Evolutionary conservation across 2,113 vertebrate species (phyloP).

Genomic region (Hoplias malabaricus): DNA sequence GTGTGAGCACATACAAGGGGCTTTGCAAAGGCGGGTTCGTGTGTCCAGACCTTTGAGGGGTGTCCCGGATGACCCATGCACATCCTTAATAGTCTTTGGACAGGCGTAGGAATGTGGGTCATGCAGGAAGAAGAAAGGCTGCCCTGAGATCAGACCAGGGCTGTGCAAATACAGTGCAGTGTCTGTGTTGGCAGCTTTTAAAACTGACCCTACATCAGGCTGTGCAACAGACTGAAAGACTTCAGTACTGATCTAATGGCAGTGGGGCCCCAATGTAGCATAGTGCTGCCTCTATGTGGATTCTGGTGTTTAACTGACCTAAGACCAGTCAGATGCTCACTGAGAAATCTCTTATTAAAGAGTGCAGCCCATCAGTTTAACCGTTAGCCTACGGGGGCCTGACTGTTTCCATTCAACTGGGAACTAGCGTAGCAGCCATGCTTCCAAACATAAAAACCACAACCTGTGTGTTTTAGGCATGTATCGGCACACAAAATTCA

Average conservation of each 20-base stretch:
- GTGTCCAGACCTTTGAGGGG: slow-evolving; percentile 19
- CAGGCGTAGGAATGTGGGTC: slow-evolving; percentile 33
- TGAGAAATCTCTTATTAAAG: neutral
- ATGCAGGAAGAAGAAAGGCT: slow-evolving; percentile 29
- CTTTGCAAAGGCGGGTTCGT: neutral
- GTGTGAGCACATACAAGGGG: neutral
- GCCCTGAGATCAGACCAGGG: slow-evolving; percentile 27
- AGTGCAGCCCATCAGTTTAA: slow-evolving; percentile 4
- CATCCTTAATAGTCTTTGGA: slow-evolving; percentile 25
- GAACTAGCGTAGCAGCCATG: slow-evolving; percentile 4
- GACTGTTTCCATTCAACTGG: neutral
- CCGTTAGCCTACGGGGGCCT: neutral
- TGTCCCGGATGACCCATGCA: slow-evolving; percentile 19
- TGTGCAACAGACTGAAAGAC: neutral
- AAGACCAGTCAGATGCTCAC: neutral
- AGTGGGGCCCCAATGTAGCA: neutral
- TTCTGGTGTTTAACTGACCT: slow-evolving; percentile 19
- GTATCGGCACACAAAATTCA: too few relatives aligned
- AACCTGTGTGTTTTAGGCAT: neutral
- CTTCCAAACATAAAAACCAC: neutral
- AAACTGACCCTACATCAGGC: neutral
- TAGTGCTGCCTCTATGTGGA: slow-evolving; percentile 21
- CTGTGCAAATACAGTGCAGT: slow-evolving; percentile 20
- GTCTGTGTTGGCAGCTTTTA: slow-evolving; percentile 4
- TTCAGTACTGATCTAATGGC: slow-evolving; percentile 19